Evolutionary conservation across 2,888 invertebrate species (phyloP), one percentile per base, ranked within the genome.

Genomic region (Myopa testacea): DNA sequence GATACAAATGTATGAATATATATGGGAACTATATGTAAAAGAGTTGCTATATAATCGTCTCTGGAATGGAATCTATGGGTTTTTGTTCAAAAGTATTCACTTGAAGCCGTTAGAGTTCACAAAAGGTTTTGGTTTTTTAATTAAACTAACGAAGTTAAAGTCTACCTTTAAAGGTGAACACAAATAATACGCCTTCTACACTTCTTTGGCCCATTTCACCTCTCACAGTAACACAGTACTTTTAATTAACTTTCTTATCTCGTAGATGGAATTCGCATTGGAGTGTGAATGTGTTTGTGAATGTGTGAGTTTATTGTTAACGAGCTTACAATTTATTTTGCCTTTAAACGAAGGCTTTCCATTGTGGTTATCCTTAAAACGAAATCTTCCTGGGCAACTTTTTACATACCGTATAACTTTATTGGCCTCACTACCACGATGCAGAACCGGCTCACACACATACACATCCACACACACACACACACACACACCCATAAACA

Each of bases 211-310:
- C 45, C 45, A 45, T 45, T 45, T 45, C 45, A 45, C 45, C 7
- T 45, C 45, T 45, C 45, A 6, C 7, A 45, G 45, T 10, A 45
- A 8, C 10, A 10, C 45, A 45, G 45, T 45, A 10, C 45, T 70
- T 70, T 55, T 55, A 70, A 34, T 70, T 55, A 55, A 70, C 26
- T 70, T 37, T 55, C 70, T 70, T 70, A 70, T 70, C 70, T 34
- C 5, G 26, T 16, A 50, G 50, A 50, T 26, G 26, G 26, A 26
- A 26, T 26, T 26, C 26, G 26, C 2, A 26, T 2, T 26, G 26
- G 26, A 26, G 26, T 26, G 26, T 26, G 26, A 26, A 26, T 26
- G 26, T 26, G 37, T 63, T 1, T 26, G 26, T 26, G 26, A 26
- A 26, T 26, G 2, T 26, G 26, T 26, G 26, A 26, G 26, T 26